Percentiles rank a stretch among this genome's conserved stretches.
phyloP scores from a whole-genome alignment of 2,113 vertebrate genomes.

The Scartelaos histophorus region DNA sequence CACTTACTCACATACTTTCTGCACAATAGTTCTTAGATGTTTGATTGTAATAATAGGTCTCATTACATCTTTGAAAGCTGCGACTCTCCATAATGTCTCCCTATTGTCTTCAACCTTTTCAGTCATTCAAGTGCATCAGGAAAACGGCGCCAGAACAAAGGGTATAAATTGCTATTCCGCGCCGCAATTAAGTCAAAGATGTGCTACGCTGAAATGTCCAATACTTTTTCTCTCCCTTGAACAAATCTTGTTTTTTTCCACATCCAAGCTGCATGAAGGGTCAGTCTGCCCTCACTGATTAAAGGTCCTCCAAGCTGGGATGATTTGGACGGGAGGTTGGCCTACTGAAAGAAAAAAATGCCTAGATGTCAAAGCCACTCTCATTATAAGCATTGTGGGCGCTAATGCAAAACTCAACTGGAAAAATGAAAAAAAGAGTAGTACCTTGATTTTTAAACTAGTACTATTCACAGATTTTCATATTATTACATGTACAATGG shows the following conservation, averaged over 20 bases:
- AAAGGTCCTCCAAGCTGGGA: constrained; percentile 26
- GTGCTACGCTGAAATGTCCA: constrained; percentile 2
- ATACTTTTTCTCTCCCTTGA: constrained; percentile 5
- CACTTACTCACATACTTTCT: too few species aligned
- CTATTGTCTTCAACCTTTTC: constrained; percentile 3
- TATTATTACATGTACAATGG: neutral
- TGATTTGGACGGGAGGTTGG: constrained; percentile 50
- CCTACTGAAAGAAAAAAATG: constrained; percentile 26
- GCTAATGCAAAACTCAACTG: constrained; percentile 10
- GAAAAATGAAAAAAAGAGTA: neutral
- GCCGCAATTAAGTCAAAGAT: neutral
- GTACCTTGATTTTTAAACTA: neutral
- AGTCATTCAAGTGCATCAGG: neutral
- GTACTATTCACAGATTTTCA: constrained; percentile 11
- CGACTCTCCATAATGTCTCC: neutral
- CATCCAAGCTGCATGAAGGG: neutral
- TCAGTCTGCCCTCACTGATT: constrained; percentile 42
- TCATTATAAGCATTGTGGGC: constrained; percentile 51
- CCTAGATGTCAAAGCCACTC: constrained; percentile 14
- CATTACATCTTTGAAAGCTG: neutral
- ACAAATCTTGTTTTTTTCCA: neutral
- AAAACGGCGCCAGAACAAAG: constrained; percentile 10
- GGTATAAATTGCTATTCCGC: constrained; percentile 14
- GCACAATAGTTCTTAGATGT: neutral
- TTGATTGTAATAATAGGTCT: constrained; percentile 3